Conservation (phyloP, 1,140 invertebrate genomes). For the Hyphantria cunea region DNA sequence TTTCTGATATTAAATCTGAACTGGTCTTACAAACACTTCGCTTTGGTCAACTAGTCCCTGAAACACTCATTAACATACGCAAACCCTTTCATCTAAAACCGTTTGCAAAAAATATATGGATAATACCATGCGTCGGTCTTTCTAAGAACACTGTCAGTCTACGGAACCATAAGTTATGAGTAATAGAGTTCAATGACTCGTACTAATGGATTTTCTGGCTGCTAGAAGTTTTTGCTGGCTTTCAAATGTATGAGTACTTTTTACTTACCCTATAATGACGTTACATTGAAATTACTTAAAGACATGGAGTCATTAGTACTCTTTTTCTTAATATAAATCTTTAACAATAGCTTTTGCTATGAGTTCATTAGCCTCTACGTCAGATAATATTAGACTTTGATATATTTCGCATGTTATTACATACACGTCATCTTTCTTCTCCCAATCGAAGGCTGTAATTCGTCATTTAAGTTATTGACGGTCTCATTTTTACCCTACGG, state of each 20-base stretch:
- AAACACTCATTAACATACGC: not conserved
- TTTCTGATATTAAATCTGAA: too few relatives aligned
- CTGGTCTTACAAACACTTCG: too few relatives aligned
- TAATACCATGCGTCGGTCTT: constrained; percentile 3
- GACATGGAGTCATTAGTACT: constrained; percentile 5
- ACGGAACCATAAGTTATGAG: constrained; percentile 6
- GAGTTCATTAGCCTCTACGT: not conserved
- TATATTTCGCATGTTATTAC: not conserved
- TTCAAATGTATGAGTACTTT: constrained; percentile 3
- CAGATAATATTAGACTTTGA: not conserved
- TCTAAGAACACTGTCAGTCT: constrained; percentile 7
- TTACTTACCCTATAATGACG: constrained; percentile 14
- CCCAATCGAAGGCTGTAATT: too few relatives aligned
- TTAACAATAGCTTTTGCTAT: constrained; percentile 2
- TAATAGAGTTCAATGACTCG: constrained; percentile 13
- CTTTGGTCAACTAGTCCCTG: not conserved
- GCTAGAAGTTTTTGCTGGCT: constrained; percentile 13
- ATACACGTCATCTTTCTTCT: not conserved
- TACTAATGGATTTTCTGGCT: constrained; percentile 24
- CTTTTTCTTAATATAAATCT: not conserved
- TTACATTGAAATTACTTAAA: constrained; percentile 13
- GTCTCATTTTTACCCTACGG: too few relatives aligned
- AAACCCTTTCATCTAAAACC: not conserved
- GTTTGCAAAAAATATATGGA: constrained; percentile 8
- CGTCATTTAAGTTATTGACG: too few relatives aligned